These are phyloP conservation scores for Pseudochirops corinnae DNA, from an alignment of 2,797 vertebrate species.

Conservation along the genomic window DNA sequence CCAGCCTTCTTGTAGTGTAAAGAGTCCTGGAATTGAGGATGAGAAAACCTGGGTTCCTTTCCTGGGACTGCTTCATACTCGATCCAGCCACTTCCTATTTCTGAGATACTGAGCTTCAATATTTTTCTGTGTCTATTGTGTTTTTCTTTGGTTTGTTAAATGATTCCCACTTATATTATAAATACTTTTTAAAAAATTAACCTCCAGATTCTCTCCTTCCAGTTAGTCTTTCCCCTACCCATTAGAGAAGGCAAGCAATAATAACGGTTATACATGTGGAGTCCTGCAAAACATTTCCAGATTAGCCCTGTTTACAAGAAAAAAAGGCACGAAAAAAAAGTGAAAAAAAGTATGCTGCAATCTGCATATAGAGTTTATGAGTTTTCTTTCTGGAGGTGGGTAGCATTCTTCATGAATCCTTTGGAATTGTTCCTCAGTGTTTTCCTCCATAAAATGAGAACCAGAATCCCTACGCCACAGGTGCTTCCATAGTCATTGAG, in stretches of 20 bases:
- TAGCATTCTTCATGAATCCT: background rate
- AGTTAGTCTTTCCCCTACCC: background rate
- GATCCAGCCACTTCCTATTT: background rate
- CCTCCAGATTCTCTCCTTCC: background rate
- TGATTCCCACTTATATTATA: background rate
- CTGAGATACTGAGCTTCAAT: background rate
- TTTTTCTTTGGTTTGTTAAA: background rate
- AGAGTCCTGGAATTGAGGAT: background rate
- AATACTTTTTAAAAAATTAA: background rate
- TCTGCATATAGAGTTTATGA: background rate
- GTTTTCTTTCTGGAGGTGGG: background rate
- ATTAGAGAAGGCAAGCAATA: background rate
- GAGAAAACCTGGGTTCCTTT: background rate
- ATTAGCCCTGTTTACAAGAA: background rate
- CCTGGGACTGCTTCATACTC: background rate
- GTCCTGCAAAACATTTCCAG: background rate
- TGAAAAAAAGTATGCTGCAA: background rate
- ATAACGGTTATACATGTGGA: background rate
- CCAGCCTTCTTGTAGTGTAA: background rate
- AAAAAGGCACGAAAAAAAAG: background rate
- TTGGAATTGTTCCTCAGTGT: background rate
- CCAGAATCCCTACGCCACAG: background rate
- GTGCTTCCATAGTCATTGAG: background rate
- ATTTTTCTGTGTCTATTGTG: background rate
- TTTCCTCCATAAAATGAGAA: background rate